A percentile compares a stretch with the other conserved stretches of the same genome.
These are phyloP conservation scores for Tubiluchus corallicola DNA, from an alignment of 2,888 invertebrate species.

Conservation along the genomic window DNA sequence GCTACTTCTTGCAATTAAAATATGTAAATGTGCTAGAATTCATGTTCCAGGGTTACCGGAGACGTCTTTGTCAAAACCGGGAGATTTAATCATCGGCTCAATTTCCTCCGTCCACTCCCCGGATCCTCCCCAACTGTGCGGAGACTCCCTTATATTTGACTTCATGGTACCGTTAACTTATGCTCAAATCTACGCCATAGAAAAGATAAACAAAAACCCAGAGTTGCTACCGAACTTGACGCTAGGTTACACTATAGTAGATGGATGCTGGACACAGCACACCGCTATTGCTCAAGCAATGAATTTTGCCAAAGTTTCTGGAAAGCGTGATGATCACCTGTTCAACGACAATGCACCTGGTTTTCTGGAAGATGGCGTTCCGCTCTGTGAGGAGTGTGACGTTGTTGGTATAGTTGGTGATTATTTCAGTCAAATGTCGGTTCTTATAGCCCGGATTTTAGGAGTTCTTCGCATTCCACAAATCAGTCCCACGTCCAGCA, in stretches of 20 bases:
- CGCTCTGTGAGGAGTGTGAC: not conserved
- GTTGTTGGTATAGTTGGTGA: slow-evolving; percentile 1
- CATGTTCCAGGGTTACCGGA: too few species aligned
- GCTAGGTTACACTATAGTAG: not conserved
- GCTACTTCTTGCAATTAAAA: too few species aligned
- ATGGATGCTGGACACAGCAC: not conserved
- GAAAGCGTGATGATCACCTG: not conserved
- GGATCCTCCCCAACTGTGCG: too few species aligned
- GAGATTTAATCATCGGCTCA: too few species aligned
- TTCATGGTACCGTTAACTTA: too few species aligned
- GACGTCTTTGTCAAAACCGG: too few species aligned
- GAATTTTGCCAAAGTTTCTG: too few species aligned
- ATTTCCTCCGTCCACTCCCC: too few species aligned
- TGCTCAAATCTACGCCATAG: not conserved
- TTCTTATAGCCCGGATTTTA: not conserved
- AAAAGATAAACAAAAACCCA: not conserved
- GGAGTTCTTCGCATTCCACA: not conserved
- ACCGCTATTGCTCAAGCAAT: not conserved
- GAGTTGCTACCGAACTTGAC: not conserved
- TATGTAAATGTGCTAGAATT: too few species aligned
- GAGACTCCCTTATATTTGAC: too few species aligned
- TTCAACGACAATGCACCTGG: not conserved
- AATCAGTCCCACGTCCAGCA: not conserved
- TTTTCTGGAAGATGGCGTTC: too few species aligned
- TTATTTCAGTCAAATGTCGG: not conserved